Base-by-base conservation (phyloP, 1,140 invertebrate genomes). In the Diachasmimorpha longicaudata region DNA sequence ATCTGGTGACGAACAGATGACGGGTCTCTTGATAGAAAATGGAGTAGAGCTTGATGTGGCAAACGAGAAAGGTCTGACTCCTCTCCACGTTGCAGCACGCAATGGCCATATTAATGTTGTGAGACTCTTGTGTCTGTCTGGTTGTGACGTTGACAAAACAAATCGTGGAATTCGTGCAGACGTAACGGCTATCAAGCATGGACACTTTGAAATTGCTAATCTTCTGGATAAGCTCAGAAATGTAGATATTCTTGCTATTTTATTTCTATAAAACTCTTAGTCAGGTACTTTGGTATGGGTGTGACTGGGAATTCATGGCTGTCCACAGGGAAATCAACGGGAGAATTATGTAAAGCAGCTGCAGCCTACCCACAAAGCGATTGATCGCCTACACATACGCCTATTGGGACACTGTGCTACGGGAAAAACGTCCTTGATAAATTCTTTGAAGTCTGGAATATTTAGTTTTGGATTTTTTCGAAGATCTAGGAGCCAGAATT, bases 161-260 rank as follows among this genome's bases (percentile, higher is more conserved):
- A 93, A 93, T 85, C 89, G 90, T 39, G 94, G 94, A 75, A 93
- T 96, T 37, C 92, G 93, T 55, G 94, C 95, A 11, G 95, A 96
- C 85, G 94, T 96, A 23, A 94, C 94, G 76, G 95, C 95, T 16
- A 90, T 96, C 52, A 95, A 95, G 81, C 92, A 95, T 81, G 94
- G 95, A 48, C 91, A 94, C 84, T 92, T 92, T 63, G 91, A 94
- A 79, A 94, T 96, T 76, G 93, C 93, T 25, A 92, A 93, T 77
- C 87, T 96, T 10, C 88, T 96, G 52, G 92, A 92, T 82, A 92
- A 91, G 80, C 86, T 96, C 44, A 92, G 92, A 88, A 92, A 91
- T 84, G 93, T 94, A 86, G 90, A 90, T 87, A 48, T 70, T 23
- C 42, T n/a, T 25, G 4, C 14, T 16, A 44, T 69, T 36, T 23